A percentile compares a stretch with the other conserved stretches of the same genome.
These are phyloP conservation scores for Lophura nycthemera DNA, from an alignment of 2,113 vertebrate species.

Conservation along the genomic window DNA sequence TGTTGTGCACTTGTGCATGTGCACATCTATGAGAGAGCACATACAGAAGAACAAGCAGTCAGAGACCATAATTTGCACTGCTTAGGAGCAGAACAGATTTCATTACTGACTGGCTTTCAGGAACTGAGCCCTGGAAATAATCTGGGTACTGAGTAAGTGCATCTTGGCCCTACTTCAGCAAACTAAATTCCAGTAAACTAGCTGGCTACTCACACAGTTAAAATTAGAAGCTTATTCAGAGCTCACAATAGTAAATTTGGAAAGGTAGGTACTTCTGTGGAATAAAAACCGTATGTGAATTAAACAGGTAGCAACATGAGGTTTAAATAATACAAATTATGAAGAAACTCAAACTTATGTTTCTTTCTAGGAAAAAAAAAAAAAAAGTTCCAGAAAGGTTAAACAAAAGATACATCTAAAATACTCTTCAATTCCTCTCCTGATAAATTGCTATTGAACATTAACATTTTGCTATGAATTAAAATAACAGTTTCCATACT, in stretches of 20 bases:
- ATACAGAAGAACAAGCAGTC: background rate
- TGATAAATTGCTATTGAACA: background rate
- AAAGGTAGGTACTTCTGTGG: background rate
- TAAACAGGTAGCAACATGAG: background rate
- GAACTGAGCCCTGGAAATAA: background rate
- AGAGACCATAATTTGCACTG: background rate
- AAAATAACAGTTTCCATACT: background rate
- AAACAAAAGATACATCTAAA: background rate
- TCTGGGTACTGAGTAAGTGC: background rate
- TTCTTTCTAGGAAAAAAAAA: background rate
- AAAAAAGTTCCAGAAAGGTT: rapidly evolving
- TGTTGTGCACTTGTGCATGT: rapidly evolving
- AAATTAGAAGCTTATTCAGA: background rate
- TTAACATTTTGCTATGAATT: background rate
- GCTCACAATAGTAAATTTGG: background rate
- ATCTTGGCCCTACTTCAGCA: background rate
- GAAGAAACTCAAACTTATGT: background rate
- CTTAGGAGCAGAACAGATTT: background rate
- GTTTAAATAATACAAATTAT: background rate
- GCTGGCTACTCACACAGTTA: background rate
- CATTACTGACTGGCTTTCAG: background rate
- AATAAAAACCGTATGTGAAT: background rate
- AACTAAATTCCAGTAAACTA: background rate
- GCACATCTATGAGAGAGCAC: background rate
- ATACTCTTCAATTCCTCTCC: background rate